Conservation (phyloP, 2,797 vertebrate genomes). For the Galaxias olidus region DNA sequence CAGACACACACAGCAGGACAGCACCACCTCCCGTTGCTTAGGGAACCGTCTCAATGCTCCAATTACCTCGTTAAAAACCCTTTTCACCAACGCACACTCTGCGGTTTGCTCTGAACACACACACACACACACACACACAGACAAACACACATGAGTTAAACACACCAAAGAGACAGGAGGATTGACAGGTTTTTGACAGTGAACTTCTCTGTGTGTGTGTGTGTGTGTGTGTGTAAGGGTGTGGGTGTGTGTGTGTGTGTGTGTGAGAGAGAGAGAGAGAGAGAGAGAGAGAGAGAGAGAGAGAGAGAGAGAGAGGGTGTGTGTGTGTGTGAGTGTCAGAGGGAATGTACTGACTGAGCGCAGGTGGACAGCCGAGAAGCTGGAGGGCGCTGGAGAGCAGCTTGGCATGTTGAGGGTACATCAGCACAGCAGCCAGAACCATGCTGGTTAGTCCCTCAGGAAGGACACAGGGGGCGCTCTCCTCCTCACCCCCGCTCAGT, state of each 20-base stretch:
- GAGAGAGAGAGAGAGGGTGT: no score
- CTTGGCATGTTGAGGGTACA: neutral
- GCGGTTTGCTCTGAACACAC: no score
- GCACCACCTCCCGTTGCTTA: no score
- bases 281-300: neutral
- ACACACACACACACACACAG: neutral
- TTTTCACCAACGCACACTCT: no score
- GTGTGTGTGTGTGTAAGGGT: neutral
- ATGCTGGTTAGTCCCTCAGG: neutral
- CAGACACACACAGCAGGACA: no score
- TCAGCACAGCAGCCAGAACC: neutral
- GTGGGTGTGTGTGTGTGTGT: neutral
- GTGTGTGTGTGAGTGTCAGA: neutral
- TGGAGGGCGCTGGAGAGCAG: constrained; percentile 14
- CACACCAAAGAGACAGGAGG: no score
- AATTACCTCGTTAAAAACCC: no score
- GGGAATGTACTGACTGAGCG: neutral
- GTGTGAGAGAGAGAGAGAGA: neutral
- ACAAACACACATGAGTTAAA: no score
- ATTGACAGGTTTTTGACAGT: no score
- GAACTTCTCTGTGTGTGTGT: no score
- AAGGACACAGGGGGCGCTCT: neutral
- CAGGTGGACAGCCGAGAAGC: constrained; percentile 2
- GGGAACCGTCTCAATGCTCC: no score
- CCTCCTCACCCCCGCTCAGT: neutral